A percentile compares a stretch with the other conserved stretches of the same genome.
Evolutionary conservation across 2,888 invertebrate genomes (phyloP).

Genomic region (Ferdinandea cuprea): DNA sequence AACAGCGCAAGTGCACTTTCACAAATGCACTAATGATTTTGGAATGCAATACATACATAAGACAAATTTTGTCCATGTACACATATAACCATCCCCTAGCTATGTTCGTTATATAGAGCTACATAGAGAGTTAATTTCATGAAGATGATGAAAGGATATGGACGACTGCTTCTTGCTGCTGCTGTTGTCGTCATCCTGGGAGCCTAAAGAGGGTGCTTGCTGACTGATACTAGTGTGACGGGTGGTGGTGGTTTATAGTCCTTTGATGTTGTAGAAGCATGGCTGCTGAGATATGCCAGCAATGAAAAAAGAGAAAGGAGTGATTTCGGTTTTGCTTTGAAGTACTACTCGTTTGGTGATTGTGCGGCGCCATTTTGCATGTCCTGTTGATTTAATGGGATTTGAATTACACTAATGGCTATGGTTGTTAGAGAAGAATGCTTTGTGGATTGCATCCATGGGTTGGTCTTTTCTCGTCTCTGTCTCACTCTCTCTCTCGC

Average conservation of each 20-base stretch:
- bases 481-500: not conserved
- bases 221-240: not conserved
- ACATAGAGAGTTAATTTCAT: slow-evolving; percentile 72
- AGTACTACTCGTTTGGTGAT: slow-evolving; percentile 74
- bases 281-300: slow-evolving; percentile 61
- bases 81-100: slow-evolving; percentile 51
- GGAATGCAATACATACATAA: slow-evolving; percentile 33
- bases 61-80: slow-evolving; percentile 9
- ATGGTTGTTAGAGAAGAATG: slow-evolving; percentile 71
- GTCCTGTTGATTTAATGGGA: slow-evolving; percentile 75
- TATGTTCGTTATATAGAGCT: slow-evolving; percentile 43
- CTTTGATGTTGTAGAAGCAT: slow-evolving; percentile 68
- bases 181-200: slow-evolving; percentile 34
- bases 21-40: slow-evolving; percentile 68
- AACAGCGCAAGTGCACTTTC: slow-evolving; percentile 74
- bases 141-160: slow-evolving; percentile 66
- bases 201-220: slow-evolving; percentile 24
- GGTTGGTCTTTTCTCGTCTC: slow-evolving; percentile 34
- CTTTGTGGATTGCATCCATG: slow-evolving; percentile 58
- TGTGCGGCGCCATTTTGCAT: slow-evolving; percentile 75
- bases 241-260: slow-evolving; percentile 39
- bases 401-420: slow-evolving; percentile 75
- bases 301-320: slow-evolving; percentile 68
- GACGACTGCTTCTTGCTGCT: slow-evolving; percentile 56
- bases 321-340: slow-evolving; percentile 73